A percentile compares a stretch with the other conserved stretches of the same genome.
These are phyloP conservation scores for Malurus leucopterus DNA, from an alignment of 2,797 vertebrate genomes.

Conservation along the genomic window DNA sequence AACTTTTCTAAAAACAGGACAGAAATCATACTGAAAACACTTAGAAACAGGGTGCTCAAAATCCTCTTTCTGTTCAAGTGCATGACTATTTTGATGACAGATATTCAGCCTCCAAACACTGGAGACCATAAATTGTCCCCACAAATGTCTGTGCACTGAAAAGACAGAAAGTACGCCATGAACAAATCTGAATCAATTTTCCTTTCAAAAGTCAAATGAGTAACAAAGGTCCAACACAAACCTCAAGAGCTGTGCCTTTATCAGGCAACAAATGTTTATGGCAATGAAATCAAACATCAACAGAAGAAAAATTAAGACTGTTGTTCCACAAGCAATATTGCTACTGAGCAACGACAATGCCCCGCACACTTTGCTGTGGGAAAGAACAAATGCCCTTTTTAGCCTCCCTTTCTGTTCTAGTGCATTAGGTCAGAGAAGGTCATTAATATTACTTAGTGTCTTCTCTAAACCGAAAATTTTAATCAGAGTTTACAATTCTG, in stretches of 20 bases:
- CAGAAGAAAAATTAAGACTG: neutral
- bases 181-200: neutral
- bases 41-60: neutral
- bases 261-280: neutral
- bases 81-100: neutral
- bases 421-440: neutral
- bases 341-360: accelerated
- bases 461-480: neutral
- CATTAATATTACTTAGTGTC: neutral
- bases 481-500: neutral
- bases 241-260: neutral
- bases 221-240: neutral
- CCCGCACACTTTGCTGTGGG: accelerated
- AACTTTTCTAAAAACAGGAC: neutral
- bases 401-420: neutral
- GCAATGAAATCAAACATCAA: neutral
- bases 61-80: neutral
- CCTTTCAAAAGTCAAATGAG: neutral
- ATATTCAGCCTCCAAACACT: neutral
- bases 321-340: neutral
- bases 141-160: neutral
- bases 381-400: neutral
- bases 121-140: neutral
- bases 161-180: neutral
- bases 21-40: neutral